These are phyloP conservation scores for Phrynocephalus forsythii DNA, from an alignment of 2,797 vertebrate genomes.

Conservation along the genomic window DNA sequence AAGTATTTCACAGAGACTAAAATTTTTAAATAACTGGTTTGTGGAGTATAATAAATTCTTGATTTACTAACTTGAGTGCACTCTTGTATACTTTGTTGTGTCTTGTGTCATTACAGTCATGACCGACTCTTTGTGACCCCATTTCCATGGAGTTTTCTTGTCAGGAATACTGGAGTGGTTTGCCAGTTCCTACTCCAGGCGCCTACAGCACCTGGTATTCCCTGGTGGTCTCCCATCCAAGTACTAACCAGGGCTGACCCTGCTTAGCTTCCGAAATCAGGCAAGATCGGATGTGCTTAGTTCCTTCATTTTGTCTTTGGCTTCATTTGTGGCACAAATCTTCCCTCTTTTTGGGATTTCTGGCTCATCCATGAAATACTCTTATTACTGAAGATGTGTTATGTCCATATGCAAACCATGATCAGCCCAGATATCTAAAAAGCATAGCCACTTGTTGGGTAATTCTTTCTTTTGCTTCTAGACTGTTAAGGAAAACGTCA, in stretches of 20 bases:
- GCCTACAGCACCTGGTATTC: no score
- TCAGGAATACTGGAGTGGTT: no score
- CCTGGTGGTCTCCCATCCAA: no score
- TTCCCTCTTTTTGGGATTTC: neutral
- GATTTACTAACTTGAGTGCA: neutral
- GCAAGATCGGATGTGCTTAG: no score
- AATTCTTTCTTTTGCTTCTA: neutral
- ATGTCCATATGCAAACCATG: neutral
- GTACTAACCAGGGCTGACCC: no score
- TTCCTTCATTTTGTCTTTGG: neutral
- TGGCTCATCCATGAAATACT: neutral
- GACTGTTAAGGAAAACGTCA: neutral
- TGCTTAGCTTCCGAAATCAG: no score
- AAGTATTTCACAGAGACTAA: neutral
- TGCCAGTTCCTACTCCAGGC: no score
- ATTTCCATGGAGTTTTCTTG: no score
- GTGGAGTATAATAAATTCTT: neutral
- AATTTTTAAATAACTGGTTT: neutral
- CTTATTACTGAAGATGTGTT: neutral
- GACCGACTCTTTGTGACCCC: no score
- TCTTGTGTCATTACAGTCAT: no score
- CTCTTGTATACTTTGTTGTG: neutral
- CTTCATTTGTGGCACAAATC: neutral
- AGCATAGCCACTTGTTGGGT: neutral
- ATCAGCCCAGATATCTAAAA: neutral